Evolutionary conservation across 2,113 vertebrate species (phyloP).

Genomic region (Rana temporaria): DNA sequence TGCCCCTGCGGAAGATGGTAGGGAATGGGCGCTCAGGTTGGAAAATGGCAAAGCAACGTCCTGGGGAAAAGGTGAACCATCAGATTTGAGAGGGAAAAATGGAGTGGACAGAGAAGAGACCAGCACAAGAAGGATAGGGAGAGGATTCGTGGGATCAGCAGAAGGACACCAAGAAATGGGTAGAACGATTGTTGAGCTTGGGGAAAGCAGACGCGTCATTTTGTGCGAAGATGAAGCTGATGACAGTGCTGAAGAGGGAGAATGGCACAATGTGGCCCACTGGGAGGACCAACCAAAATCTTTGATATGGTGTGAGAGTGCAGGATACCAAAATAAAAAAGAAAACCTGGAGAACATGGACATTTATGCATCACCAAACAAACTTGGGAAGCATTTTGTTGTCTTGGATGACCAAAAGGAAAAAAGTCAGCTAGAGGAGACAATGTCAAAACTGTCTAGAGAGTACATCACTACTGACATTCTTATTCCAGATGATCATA

Average conservation of each 20-base stretch:
- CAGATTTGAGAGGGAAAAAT: slow-evolving; percentile 51
- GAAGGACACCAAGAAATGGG: slow-evolving; percentile 62
- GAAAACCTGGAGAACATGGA: background rate
- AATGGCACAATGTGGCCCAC: slow-evolving; percentile 14
- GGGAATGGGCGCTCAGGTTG: slow-evolving; percentile 40
- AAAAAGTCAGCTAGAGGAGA: background rate
- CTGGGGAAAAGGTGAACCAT: slow-evolving; percentile 6
- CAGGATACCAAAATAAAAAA: slow-evolving; percentile 10
- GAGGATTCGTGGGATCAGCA: slow-evolving; percentile 6
- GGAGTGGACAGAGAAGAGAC: slow-evolving; percentile 20
- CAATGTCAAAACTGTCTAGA: background rate
- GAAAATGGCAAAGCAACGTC: background rate
- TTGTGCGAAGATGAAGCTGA: slow-evolving; percentile 45
- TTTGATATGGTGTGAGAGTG: slow-evolving; percentile 46
- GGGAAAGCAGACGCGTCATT: slow-evolving; percentile 37
- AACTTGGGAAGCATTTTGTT: background rate
- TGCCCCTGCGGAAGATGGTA: background rate
- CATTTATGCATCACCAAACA: background rate
- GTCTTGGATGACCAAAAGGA: background rate
- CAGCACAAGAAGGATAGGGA: background rate
- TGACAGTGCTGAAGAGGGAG: slow-evolving; percentile 34
- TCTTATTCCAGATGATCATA: slow-evolving; percentile 8
- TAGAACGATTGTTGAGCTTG: slow-evolving; percentile 2
- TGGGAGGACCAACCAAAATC: slow-evolving; percentile 36
- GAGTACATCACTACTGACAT: slow-evolving; percentile 34